Conservation (phyloP, 2,888 invertebrate genomes). For the Antheraea assamensis region DNA sequence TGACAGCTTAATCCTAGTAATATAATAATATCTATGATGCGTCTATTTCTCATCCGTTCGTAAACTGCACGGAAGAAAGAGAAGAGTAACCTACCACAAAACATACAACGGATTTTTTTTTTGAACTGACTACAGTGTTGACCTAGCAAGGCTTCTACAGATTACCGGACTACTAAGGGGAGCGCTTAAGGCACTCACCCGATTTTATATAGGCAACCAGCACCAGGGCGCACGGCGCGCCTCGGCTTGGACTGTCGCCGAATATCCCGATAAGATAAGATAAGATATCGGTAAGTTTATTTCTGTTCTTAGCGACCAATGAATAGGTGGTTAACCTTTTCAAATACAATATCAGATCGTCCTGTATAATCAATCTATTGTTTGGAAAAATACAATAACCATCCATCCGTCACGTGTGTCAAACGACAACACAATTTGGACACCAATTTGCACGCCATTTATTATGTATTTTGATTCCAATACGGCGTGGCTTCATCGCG, state of each 20-base stretch:
- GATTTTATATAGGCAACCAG: too few species aligned
- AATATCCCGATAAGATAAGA: too few species aligned
- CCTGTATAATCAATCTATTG: constrained; percentile 6
- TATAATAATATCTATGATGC: background rate
- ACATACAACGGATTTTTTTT: constrained; percentile 2
- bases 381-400: constrained; percentile 17
- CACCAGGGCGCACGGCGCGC: too few species aligned
- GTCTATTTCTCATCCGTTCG: background rate
- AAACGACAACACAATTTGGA: constrained; percentile 25
- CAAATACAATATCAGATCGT: constrained; percentile 5
- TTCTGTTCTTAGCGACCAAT: background rate
- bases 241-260: too few species aligned
- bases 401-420: constrained; percentile 9
- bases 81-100: constrained; percentile 10
- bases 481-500: constrained; percentile 31
- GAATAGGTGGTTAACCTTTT: constrained; percentile 4
- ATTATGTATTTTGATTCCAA: constrained; percentile 48
- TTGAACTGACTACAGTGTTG: too few species aligned
- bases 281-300: background rate
- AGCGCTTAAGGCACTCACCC: too few species aligned
- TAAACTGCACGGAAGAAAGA: too few species aligned
- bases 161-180: too few species aligned
- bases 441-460: constrained; percentile 49
- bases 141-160: too few species aligned
- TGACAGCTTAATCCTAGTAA: too few species aligned